phyloP scores from a whole-genome alignment of 2,797 vertebrate species.

The Acanthopagrus latus region DNA sequence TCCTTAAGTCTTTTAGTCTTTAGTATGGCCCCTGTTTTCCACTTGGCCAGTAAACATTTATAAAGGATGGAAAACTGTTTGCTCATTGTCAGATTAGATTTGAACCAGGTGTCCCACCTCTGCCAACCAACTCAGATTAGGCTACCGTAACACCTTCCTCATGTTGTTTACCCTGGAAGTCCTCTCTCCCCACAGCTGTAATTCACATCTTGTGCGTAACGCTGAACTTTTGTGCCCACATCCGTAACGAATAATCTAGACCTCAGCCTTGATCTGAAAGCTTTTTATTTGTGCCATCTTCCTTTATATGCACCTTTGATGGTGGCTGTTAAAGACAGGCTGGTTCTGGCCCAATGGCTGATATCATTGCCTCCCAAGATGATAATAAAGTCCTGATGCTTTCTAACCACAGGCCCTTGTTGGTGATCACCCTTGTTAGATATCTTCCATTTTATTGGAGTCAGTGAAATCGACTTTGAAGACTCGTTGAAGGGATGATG shows the following conservation, averaged over 20 bases:
- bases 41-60: slow-evolving; percentile 72
- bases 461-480: slow-evolving; percentile 71
- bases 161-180: slow-evolving; percentile 80
- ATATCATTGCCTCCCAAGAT: slow-evolving; percentile 79
- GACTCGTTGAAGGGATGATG: slow-evolving; percentile 75
- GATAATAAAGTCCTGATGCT: slow-evolving; percentile 76
- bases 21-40: slow-evolving; percentile 13
- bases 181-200: slow-evolving; percentile 39
- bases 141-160: slow-evolving; percentile 85
- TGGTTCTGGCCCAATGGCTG: slow-evolving; percentile 67
- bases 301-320: slow-evolving; percentile 60
- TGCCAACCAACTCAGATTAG: slow-evolving; percentile 70
- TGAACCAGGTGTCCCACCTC: slow-evolving; percentile 80
- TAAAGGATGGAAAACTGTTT: slow-evolving; percentile 70
- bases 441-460: slow-evolving; percentile 73
- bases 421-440: slow-evolving; percentile 73
- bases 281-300: slow-evolving; percentile 43
- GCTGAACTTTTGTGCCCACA: slow-evolving; percentile 44
- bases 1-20: background rate
- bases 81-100: slow-evolving; percentile 72
- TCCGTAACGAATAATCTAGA: slow-evolving; percentile 54
- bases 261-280: slow-evolving; percentile 44
- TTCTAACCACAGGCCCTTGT: slow-evolving; percentile 63
- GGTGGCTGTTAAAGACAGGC: slow-evolving; percentile 57
- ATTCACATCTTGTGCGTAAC: slow-evolving; percentile 36